Conservation (phyloP, 2,113 vertebrate species). For the Micronycteris hirsuta region DNA sequence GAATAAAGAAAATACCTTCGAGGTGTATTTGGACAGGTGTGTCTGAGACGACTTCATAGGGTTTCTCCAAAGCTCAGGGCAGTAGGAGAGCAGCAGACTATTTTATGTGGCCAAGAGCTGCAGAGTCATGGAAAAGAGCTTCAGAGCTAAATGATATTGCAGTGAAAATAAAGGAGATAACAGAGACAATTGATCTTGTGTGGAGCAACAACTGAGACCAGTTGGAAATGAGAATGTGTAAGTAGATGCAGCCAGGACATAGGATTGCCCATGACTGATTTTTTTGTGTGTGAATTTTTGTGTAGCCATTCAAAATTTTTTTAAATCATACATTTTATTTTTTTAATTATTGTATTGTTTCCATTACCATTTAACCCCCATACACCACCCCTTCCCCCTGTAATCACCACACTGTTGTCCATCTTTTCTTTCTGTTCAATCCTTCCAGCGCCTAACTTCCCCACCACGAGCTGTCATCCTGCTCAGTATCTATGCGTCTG, state of each 20-base stretch:
- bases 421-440: too few relatives aligned
- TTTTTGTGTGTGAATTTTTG: background rate
- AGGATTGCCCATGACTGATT: background rate
- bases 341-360: too few relatives aligned
- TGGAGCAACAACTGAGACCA: background rate
- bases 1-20: background rate
- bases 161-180: background rate
- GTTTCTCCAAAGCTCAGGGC: background rate
- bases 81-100: background rate
- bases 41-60: background rate
- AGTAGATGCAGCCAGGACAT: background rate
- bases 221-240: background rate
- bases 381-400: too few relatives aligned
- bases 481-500: too few relatives aligned
- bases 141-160: background rate
- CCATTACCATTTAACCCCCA: too few relatives aligned
- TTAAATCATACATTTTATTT: too few relatives aligned
- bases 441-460: too few relatives aligned
- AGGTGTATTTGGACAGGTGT: background rate
- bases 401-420: too few relatives aligned
- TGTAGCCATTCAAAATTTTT: too few relatives aligned
- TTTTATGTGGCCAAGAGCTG: background rate
- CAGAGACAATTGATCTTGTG: background rate
- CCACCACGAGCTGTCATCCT: too few relatives aligned
- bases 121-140: background rate